Evolutionary conservation across 2,797 vertebrate genomes (phyloP).

Genomic region (Falco biarmicus): DNA sequence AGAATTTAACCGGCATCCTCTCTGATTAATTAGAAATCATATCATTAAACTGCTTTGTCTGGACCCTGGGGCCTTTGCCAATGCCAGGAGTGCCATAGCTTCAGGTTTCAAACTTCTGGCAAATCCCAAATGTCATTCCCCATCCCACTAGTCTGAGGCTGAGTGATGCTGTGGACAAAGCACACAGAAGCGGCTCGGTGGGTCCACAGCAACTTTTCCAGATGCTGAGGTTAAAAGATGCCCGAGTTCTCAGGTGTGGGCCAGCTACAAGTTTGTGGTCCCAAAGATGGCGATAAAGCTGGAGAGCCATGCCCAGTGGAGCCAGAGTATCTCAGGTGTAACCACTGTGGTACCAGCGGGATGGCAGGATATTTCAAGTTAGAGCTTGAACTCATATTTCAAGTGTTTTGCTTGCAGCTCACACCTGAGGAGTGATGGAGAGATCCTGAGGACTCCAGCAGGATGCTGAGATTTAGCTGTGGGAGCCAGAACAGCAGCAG

Average conservation of each 20-base stretch:
- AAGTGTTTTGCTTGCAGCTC: not conserved
- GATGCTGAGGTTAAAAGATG: not conserved
- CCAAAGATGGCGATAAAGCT: not conserved
- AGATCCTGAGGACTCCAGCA: not conserved
- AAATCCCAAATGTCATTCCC: not conserved
- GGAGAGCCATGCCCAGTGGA: not conserved
- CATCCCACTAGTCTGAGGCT: not conserved
- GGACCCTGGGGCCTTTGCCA: not conserved
- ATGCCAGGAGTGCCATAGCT: not conserved
- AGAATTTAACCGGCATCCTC: not conserved
- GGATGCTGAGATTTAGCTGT: not conserved
- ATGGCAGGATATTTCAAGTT: not conserved
- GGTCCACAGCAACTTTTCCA: not conserved
- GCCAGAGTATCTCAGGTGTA: not conserved
- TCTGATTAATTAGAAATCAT: not conserved
- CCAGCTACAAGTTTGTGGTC: not conserved
- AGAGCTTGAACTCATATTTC: not conserved
- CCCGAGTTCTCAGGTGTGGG: not conserved
- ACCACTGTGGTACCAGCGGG: rapidly evolving
- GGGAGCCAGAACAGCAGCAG: not conserved
- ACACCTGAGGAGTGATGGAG: too few species aligned
- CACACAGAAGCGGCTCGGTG: not conserved
- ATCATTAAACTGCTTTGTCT: not conserved
- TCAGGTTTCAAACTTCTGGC: not conserved
- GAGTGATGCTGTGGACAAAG: not conserved